These are phyloP conservation scores for Todiramphus saurophagus DNA, from an alignment of 2,113 vertebrate genomes.

Conservation along the genomic window DNA sequence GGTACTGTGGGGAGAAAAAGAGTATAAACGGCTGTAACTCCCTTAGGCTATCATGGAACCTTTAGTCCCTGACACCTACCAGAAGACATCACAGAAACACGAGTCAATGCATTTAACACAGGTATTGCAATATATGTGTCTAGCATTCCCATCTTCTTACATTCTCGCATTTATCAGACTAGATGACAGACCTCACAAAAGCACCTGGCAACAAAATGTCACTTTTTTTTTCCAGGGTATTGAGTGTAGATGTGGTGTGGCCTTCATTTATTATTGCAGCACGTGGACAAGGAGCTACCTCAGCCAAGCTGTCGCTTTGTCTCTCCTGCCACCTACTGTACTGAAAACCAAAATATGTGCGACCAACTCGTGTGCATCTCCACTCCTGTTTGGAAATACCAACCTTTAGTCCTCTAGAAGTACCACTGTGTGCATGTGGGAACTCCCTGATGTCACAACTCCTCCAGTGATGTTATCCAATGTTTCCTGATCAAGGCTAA, in stretches of 20 bases:
- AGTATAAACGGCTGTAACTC: neutral
- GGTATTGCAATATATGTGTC: neutral
- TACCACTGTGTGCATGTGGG: neutral
- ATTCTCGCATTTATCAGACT: neutral
- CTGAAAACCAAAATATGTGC: constrained; percentile 11
- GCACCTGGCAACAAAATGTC: neutral
- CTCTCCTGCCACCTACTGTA: constrained; percentile 24
- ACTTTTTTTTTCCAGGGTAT: neutral
- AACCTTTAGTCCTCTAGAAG: neutral
- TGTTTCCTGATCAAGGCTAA: neutral
- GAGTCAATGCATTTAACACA: rapidly evolving
- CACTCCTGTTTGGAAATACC: neutral
- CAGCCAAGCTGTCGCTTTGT: neutral
- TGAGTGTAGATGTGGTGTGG: neutral
- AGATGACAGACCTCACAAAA: neutral
- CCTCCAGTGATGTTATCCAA: neutral
- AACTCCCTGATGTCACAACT: neutral
- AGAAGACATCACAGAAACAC: neutral
- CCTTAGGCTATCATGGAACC: neutral
- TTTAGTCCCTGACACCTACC: neutral
- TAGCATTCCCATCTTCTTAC: neutral
- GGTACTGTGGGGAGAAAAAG: neutral
- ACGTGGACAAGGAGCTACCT: neutral
- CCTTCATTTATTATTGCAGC: neutral
- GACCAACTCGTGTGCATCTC: rapidly evolving